Evolutionary conservation across 1,140 invertebrate genomes (phyloP).

Genomic region (Hyposmocoma kahamanoa): DNA sequence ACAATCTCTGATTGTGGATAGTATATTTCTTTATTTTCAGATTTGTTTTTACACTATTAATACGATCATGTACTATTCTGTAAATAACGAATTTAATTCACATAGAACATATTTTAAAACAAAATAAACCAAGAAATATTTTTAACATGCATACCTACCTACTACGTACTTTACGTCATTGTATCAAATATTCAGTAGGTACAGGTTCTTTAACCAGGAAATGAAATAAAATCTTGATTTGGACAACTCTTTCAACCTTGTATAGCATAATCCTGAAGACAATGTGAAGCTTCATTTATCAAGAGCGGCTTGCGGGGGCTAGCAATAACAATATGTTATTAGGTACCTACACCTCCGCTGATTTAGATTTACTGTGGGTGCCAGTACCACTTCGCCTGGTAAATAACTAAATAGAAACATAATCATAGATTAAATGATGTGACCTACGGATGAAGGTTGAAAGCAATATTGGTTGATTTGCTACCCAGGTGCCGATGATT

Average conservation of each 20-base stretch:
- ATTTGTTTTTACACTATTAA: too few species aligned
- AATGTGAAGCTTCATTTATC: conserved; percentile 23
- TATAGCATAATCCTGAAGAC: conserved; percentile 26
- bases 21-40: too few species aligned
- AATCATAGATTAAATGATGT: conserved; percentile 37
- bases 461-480: neutral
- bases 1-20: too few species aligned
- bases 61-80: too few species aligned
- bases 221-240: conserved; percentile 29
- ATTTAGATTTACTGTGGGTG: conserved; percentile 28
- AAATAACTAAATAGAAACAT: conserved; percentile 26
- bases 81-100: too few species aligned
- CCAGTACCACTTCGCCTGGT: conserved; percentile 8
- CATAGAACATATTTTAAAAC: too few species aligned
- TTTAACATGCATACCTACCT: too few species aligned
- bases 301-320: conserved; percentile 23
- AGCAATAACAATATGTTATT: conserved; percentile 34
- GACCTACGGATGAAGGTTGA: conserved; percentile 29
- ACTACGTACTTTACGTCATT: conserved; percentile 14
- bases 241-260: conserved; percentile 22
- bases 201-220: conserved; percentile 28
- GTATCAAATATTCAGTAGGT: too few species aligned
- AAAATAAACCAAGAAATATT: too few species aligned
- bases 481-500: neutral
- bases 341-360: conserved; percentile 41